phyloP scores from a whole-genome alignment of 2,888 invertebrate genomes.

The Andrena hattorfiana region DNA sequence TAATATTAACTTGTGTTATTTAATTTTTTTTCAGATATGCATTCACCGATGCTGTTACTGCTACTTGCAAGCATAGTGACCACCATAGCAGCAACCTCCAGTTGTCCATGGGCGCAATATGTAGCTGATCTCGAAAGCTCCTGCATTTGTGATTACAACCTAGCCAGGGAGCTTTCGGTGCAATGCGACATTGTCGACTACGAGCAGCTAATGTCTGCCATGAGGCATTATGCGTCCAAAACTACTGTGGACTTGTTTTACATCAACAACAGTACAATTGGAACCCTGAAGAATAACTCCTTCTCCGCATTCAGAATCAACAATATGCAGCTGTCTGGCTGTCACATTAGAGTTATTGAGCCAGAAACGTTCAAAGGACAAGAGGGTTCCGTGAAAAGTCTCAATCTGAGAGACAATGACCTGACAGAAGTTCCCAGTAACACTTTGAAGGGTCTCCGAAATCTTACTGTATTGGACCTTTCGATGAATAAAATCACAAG shows the following conservation, averaged over 20 bases:
- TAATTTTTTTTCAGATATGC: constrained; percentile 45
- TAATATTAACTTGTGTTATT: not conserved
- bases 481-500: constrained; percentile 92
- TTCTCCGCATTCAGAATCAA: constrained; percentile 90
- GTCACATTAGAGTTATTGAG: constrained; percentile 90
- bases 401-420: constrained; percentile 94
- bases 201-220: constrained; percentile 89
- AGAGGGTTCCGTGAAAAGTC: constrained; percentile 91
- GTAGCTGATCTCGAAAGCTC: constrained; percentile 91
- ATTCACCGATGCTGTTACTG: constrained; percentile 56
- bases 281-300: constrained; percentile 88
- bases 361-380: constrained; percentile 93
- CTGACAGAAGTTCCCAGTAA: constrained; percentile 92
- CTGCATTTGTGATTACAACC: constrained; percentile 95
- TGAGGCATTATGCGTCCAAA: constrained; percentile 89
- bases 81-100: constrained; percentile 85
- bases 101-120: constrained; percentile 93
- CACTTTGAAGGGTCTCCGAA: constrained; percentile 89
- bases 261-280: constrained; percentile 94
- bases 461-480: constrained; percentile 92
- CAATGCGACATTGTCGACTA: constrained; percentile 97
- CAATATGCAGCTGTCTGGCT: constrained; percentile 94
- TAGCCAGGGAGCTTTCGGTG: constrained; percentile 93
- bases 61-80: constrained; percentile 66
- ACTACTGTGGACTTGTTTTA: constrained; percentile 92